A percentile compares a stretch with the other conserved stretches of the same genome.
These are phyloP conservation scores for Tethea ocularis DNA, from an alignment of 2,888 invertebrate species.

Conservation along the genomic window DNA sequence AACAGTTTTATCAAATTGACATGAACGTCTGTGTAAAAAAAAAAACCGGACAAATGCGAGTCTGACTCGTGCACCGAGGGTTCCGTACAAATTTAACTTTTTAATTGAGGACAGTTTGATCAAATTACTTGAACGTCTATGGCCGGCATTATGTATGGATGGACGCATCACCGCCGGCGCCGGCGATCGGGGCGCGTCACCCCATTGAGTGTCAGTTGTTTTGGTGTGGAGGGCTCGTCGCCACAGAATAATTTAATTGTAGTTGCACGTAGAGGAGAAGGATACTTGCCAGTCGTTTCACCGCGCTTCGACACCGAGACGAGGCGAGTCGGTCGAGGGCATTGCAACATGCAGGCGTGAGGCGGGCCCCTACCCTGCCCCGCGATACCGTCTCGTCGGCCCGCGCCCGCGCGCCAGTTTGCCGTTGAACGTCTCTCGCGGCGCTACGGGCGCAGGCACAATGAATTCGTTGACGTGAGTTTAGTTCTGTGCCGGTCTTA, in stretches of 20 bases:
- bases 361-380: constrained; percentile 74
- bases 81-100: too few relatives aligned
- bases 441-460: constrained; percentile 59
- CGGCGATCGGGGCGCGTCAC: too few relatives aligned
- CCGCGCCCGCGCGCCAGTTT: constrained; percentile 68
- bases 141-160: too few relatives aligned
- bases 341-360: constrained; percentile 76
- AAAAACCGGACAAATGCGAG: too few relatives aligned
- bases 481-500: constrained; percentile 52
- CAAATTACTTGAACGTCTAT: too few relatives aligned
- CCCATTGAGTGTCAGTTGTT: constrained; percentile 30
- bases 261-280: constrained; percentile 23
- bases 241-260: constrained; percentile 10
- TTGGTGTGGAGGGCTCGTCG: constrained; percentile 47
- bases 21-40: too few relatives aligned
- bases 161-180: too few relatives aligned
- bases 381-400: constrained; percentile 47
- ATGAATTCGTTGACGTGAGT: constrained; percentile 52
- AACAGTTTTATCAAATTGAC: too few relatives aligned
- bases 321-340: constrained; percentile 62
- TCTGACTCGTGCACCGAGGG: too few relatives aligned
- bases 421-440: constrained; percentile 79
- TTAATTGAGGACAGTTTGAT: too few relatives aligned
- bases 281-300: constrained; percentile 47
- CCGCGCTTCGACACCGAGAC: constrained; percentile 43